Evolutionary conservation across 2,797 vertebrate genomes (phyloP).

Genomic region (Macroramphosus scolopax): DNA sequence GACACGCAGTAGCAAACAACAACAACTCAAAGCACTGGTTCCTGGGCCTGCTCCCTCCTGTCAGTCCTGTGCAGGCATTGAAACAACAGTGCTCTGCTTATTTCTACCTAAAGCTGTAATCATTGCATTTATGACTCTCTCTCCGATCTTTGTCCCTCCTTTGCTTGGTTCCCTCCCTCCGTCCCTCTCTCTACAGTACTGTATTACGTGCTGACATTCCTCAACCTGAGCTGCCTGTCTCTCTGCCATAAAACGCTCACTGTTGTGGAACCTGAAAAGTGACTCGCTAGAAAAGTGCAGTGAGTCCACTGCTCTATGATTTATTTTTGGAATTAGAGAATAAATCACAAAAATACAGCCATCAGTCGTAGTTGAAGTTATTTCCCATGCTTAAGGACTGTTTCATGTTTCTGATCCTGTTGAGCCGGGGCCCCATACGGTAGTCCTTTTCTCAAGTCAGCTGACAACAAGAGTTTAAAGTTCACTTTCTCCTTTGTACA

Average conservation of each 20-base stretch:
- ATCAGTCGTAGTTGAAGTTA: not conserved
- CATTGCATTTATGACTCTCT: constrained; percentile 54
- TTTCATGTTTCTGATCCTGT: constrained; percentile 7
- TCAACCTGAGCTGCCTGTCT: constrained; percentile 39
- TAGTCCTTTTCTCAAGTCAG: constrained; percentile 51
- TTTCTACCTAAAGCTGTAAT: constrained; percentile 52
- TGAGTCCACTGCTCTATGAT: not conserved
- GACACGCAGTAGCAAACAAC: not conserved
- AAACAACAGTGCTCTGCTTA: constrained; percentile 31
- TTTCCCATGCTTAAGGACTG: constrained; percentile 1
- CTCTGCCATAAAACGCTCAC: constrained; percentile 11
- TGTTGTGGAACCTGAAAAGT: constrained; percentile 62
- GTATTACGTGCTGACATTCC: constrained; percentile 60
- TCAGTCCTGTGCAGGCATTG: constrained; percentile 22
- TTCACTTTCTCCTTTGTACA: constrained; percentile 34
- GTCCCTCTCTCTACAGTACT: constrained; percentile 41
- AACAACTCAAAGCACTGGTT: not conserved
- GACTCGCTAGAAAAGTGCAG: not conserved
- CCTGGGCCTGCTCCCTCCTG: not conserved
- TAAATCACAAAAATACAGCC: not conserved
- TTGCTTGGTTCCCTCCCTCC: constrained; percentile 35
- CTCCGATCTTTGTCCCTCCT: constrained; percentile 54
- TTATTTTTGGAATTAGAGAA: not conserved
- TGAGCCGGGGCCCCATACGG: constrained; percentile 11
- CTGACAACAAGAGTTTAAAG: constrained; percentile 65